These are phyloP conservation scores for Myiotriccus ornatus DNA, from an alignment of 2,797 vertebrate species.

Conservation along the genomic window DNA sequence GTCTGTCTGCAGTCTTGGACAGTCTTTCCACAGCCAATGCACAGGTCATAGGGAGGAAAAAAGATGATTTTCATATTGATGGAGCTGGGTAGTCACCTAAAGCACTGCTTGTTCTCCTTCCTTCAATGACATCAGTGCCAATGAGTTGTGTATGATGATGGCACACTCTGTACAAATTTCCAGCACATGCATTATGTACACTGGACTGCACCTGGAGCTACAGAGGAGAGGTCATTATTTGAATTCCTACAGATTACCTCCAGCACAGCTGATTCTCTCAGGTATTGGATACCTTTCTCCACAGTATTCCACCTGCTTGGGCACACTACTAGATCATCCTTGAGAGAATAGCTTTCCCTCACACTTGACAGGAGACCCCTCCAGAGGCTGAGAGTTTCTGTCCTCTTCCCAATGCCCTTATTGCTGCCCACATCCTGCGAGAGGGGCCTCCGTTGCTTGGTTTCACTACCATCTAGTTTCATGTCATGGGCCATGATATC, in stretches of 20 bases:
- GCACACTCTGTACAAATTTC: not conserved
- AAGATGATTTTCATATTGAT: not conserved
- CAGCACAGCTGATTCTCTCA: not conserved
- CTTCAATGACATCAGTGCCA: not conserved
- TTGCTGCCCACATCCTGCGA: not conserved
- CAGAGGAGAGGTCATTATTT: not conserved
- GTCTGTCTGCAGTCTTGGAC: no score
- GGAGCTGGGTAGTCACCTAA: not conserved
- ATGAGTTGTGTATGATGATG: not conserved
- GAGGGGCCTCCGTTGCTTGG: not conserved
- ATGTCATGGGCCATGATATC: not conserved
- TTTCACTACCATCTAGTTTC: not conserved
- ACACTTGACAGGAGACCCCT: not conserved
- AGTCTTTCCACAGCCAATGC: not conserved
- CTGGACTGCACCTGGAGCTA: not conserved
- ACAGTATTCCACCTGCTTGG: not conserved
- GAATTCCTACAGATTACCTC: not conserved
- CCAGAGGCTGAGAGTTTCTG: not conserved
- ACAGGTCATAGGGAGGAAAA: not conserved
- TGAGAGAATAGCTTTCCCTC: not conserved
- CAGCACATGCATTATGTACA: not conserved
- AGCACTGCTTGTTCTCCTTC: not conserved
- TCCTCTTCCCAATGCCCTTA: not conserved
- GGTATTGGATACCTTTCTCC: not conserved
- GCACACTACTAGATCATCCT: not conserved